Evolutionary conservation across 1,140 invertebrate species (phyloP), one percentile per base, ranked within the genome.

Genomic region (Brachystomella parvula): DNA sequence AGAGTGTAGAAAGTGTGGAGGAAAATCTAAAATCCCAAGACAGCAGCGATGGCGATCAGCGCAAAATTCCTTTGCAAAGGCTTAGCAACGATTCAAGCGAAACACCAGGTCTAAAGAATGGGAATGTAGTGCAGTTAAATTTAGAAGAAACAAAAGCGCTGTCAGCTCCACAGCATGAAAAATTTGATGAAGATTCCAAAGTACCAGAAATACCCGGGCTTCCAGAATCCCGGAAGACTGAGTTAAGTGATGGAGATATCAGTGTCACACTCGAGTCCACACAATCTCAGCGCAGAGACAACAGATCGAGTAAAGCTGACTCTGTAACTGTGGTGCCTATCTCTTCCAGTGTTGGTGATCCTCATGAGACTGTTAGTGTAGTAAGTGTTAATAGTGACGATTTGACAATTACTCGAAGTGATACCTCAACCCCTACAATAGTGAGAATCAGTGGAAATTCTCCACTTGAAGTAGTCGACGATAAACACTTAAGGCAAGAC

Each of bases 251-350:
- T 26, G 24, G 49, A 17, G 49, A 17, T 44, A n/a, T n/a, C 39
- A n/a, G 9, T 44, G 39, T 44, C 39, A 47, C n/a, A n/a, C n/a
- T n/a, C n/a, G n/a, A n/a, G n/a, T n/a, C n/a, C n/a, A n/a, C n/a
- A n/a, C n/a, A n/a, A n/a, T n/a, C n/a, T n/a, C n/a, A n/a, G n/a
- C n/a, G n/a, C n/a, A n/a, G n/a, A n/a, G n/a, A n/a, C n/a, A 44
- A 26, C 15, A 21, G 29, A 24, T n/a, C 12, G 19, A 63, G n/a
- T 19, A 47, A 6, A 67, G 24, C n/a, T 6, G 67, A 64, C 63
- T 58, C 71, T 39, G 68, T 72, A 15, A 72, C 71, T 35, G 66
- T 72, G 39, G 67, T 72, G 58, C 71, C 71, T 47, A 61, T 72
- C 39, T 65, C 68, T 19, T 39, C 68, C 6, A n/a, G 12, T 12